These are phyloP conservation scores for Tyria jacobaeae DNA, from an alignment of 2,888 invertebrate genomes.

Conservation along the genomic window DNA sequence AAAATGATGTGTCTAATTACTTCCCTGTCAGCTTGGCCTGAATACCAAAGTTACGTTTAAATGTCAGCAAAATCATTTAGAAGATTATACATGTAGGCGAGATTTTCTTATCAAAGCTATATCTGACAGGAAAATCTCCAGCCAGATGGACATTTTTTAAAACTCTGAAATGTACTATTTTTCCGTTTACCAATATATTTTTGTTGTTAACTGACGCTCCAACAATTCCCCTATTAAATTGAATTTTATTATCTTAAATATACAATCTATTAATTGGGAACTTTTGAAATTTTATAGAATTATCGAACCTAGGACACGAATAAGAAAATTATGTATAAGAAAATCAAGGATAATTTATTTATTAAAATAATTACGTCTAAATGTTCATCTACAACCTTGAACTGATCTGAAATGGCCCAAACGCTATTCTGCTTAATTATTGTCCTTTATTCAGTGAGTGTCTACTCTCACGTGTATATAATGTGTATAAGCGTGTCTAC, in stretches of 20 bases:
- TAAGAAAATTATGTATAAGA: too few species aligned
- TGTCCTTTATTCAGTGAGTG: too few species aligned
- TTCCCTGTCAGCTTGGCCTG: background rate
- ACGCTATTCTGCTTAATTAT: too few species aligned
- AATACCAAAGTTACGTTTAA: background rate
- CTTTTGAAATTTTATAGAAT: too few species aligned
- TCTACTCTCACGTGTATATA: too few species aligned
- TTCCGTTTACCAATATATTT: background rate
- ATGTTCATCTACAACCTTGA: too few species aligned
- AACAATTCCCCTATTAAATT: background rate
- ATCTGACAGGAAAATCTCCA: constrained; percentile 8
- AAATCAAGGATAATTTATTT: too few species aligned
- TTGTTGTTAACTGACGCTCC: background rate
- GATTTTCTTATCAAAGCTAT: constrained; percentile 5
- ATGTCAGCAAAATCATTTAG: background rate
- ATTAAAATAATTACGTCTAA: too few species aligned
- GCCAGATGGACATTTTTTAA: background rate
- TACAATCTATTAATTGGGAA: background rate
- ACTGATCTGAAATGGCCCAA: too few species aligned
- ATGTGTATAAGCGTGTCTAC: too few species aligned
- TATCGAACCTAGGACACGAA: too few species aligned
- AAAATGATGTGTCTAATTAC: background rate
- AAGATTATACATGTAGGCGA: background rate
- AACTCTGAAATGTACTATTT: background rate
- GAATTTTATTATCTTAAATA: background rate